Conservation (phyloP, 2,113 vertebrate species). For the Megalops atlanticus region DNA sequence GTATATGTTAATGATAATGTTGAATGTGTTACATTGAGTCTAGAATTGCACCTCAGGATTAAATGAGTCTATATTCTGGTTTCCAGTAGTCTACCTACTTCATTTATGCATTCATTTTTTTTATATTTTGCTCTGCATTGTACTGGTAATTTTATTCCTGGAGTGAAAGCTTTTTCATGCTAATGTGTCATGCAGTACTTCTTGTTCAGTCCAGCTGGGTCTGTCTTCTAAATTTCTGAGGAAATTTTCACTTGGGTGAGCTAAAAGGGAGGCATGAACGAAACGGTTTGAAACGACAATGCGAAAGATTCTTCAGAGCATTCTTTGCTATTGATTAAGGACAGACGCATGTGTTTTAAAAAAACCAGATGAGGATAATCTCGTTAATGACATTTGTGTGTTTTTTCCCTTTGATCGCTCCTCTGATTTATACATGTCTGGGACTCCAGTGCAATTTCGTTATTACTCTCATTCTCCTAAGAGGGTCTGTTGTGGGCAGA, state of each 20-base stretch:
- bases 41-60: not conserved
- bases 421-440: not conserved
- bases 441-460: not conserved
- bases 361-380: slow-evolving; percentile 14
- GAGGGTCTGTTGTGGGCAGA: not conserved
- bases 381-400: slow-evolving; percentile 26
- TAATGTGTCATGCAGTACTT: not conserved
- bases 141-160: not conserved
- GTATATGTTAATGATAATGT: not conserved
- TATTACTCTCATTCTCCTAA: slow-evolving; percentile 27
- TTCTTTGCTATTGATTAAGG: slow-evolving; percentile 7
- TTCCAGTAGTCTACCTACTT: not conserved
- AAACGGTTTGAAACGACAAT: not conserved
- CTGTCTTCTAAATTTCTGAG: not conserved
- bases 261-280: not conserved
- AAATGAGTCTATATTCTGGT: not conserved
- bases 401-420: not conserved
- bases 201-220: not conserved
- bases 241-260: not conserved
- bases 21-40: not conserved
- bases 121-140: not conserved
- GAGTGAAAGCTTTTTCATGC: not conserved
- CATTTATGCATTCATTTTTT: not conserved
- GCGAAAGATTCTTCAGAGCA: not conserved
- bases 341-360: not conserved